Evolutionary conservation across 2,113 vertebrate genomes (phyloP).

Genomic region (Cochlearius cochlearius): DNA sequence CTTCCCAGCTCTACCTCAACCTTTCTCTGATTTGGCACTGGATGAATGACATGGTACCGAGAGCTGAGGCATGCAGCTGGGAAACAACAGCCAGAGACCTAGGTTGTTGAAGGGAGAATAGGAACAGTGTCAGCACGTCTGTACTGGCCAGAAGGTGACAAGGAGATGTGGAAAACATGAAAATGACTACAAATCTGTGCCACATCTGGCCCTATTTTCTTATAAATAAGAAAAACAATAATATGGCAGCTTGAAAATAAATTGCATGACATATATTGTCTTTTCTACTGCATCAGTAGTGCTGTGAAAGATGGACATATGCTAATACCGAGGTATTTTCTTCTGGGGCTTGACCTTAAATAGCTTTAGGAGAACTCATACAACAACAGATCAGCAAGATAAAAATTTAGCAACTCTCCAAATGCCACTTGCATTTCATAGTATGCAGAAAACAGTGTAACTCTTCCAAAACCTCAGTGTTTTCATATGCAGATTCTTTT

Average conservation of each 20-base stretch:
- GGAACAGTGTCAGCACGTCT: not conserved
- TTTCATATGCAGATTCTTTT: constrained; percentile 34
- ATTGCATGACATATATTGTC: not conserved
- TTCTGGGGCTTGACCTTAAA: not conserved
- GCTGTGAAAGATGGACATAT: not conserved
- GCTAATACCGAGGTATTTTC: not conserved
- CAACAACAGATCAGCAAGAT: not conserved
- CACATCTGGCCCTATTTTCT: not conserved
- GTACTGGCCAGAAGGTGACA: not conserved
- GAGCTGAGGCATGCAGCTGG: not conserved
- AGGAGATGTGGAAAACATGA: not conserved
- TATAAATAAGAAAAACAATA: not conserved
- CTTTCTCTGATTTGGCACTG: not conserved
- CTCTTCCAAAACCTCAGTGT: not conserved
- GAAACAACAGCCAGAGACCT: not conserved
- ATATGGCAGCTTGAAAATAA: not conserved
- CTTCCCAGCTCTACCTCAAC: not conserved
- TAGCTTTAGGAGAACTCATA: not conserved
- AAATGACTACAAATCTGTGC: not conserved
- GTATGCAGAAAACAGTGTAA: not conserved
- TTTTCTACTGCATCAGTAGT: not conserved
- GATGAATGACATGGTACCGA: not conserved
- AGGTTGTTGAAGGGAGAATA: not conserved
- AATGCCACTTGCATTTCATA: constrained; percentile 2
- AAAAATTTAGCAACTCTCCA: not conserved